Conservation (phyloP, 30 jellyfish, hydroid and myxozoan species). For the Clytia hemisphaerica region DNA sequence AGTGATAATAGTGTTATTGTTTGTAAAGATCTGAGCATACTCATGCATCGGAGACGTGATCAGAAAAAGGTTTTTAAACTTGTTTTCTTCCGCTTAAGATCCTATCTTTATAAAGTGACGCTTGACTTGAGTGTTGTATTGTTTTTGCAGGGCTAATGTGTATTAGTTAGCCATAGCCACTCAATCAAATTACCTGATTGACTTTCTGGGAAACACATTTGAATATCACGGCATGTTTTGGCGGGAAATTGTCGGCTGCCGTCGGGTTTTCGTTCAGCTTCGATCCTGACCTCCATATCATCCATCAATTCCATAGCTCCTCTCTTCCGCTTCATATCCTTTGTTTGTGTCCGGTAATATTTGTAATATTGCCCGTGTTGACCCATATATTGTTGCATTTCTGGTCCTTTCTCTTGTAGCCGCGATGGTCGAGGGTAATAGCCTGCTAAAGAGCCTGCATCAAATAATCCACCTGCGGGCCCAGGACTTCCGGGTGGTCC, state of each 20-base stretch:
- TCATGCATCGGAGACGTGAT: no score
- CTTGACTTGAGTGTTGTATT: no score
- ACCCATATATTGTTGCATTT: slow-evolving; percentile 35
- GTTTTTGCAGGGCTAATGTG: no score
- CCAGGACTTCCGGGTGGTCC: no score
- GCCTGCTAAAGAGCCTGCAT: no score
- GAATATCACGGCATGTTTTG: slow-evolving; percentile 75
- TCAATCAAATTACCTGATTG: slow-evolving; percentile 54
- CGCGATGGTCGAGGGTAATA: neutral
- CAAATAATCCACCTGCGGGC: no score
- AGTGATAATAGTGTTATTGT: neutral
- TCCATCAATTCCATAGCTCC: neutral
- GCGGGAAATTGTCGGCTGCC: slow-evolving; percentile 77
- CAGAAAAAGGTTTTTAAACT: no score
- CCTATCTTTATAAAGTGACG: no score
- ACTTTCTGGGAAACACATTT: slow-evolving; percentile 64
- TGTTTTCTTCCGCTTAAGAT: no score
- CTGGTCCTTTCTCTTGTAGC: slow-evolving; percentile 27
- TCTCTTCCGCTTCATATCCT: neutral
- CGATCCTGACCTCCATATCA: slow-evolving; percentile 41
- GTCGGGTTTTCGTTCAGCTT: slow-evolving; percentile 63
- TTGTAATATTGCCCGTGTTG: no score
- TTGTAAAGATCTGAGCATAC: neutral
- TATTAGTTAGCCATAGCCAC: no score
- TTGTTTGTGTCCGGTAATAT: neutral